Base-by-base conservation (phyloP, 2,888 invertebrate genomes). In the Lasioglossum lativentre region DNA sequence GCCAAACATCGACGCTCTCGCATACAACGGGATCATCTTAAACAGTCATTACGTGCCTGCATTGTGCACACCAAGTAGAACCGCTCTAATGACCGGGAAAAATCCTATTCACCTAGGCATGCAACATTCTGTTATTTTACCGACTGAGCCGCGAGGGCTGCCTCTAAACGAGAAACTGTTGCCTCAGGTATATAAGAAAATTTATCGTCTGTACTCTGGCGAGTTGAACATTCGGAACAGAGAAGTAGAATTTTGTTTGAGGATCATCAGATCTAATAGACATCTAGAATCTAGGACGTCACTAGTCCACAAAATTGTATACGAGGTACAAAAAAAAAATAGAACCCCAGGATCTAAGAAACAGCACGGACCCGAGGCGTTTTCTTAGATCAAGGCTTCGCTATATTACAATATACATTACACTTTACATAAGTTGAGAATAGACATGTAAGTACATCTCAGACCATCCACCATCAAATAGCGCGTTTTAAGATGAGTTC, bases 11-110 rank as follows among this genome's bases (percentile, higher is more conserved):
- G 99, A 99, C 95, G 97, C 97, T 0, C 93, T 99, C 88, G 98
- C 98, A 0, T 97, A 97, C 93, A 97, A 97, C 93, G 98, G 98
- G 5, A 96, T 98, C n/a, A 97, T 98, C 77, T 96, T 99, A 34
- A 97, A 98, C 94, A 97, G 97, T 92, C 97, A 98, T 93, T 99
- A 99, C 94, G 97, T 97, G 3, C 97, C 98, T 90, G 97, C 98
- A 0, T 96, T 98, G 83, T 98, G 98, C 93, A 98, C 98, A 0
- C 98, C 98, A 0, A 98, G 98, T 0, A 96, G 98, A 85, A 96
- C 97, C 1, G 97, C 98, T 0, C 95, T 98, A 1, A 96, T 98
- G 83, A 98, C 98, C 0, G 98, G 98, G 59, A 97, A 97, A 95
- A 97, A 98, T 95, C 98, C 98, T 0, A 97, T 98, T 95, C 97